Conservation (phyloP, 2,113 vertebrate species). For the Labeo catla region DNA sequence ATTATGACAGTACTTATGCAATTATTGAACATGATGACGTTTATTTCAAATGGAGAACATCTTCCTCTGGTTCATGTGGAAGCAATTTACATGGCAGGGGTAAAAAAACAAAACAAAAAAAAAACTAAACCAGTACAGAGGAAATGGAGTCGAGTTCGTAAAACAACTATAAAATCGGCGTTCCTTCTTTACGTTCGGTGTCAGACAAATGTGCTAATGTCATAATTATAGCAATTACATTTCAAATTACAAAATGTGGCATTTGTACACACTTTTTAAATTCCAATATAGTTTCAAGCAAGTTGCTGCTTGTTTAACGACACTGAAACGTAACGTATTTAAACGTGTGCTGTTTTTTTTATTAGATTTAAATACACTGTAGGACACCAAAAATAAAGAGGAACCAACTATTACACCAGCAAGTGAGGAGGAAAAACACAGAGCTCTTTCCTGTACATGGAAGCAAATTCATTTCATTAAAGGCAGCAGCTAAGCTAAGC, state of each 20-base stretch:
- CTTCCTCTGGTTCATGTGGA: constrained; percentile 44
- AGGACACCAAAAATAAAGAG: constrained; percentile 2
- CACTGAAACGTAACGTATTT: not conserved
- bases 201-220: not conserved
- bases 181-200: not conserved
- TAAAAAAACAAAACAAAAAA: constrained; percentile 47
- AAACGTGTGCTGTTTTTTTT: not conserved
- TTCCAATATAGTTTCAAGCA: not conserved
- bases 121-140: constrained; percentile 21
- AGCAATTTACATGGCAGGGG: constrained; percentile 50
- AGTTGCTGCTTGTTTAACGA: not conserved
- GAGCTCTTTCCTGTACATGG: constrained; percentile 49
- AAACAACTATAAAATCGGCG: constrained; percentile 43
- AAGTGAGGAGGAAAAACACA: constrained; percentile 23
- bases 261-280: not conserved
- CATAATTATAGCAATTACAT: not conserved
- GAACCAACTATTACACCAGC: constrained; percentile 38
- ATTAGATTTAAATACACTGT: not conserved
- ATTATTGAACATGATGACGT: constrained; percentile 49
- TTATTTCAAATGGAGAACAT: constrained; percentile 43
- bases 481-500: constrained; percentile 39
- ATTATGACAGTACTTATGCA: constrained; percentile 60
- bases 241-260: not conserved
- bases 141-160: constrained; percentile 47
- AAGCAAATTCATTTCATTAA: constrained; percentile 43